Conservation (phyloP, 2,797 vertebrate genomes). For the Gymnocypris eckloni region DNA sequence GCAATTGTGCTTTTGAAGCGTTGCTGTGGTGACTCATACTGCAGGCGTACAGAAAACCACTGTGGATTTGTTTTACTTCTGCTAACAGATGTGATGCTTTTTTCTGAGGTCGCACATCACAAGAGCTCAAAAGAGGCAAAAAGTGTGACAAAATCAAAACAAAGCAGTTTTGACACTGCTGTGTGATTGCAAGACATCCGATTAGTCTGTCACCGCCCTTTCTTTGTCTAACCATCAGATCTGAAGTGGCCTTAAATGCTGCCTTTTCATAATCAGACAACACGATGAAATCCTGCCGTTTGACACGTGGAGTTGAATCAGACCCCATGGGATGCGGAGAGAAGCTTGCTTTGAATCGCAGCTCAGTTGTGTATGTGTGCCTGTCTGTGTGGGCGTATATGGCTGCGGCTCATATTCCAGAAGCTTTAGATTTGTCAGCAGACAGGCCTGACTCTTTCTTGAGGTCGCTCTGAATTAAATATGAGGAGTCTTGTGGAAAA, state of each 20-base stretch:
- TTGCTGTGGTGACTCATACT: slow-evolving; percentile 7
- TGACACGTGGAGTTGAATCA: slow-evolving; percentile 7
- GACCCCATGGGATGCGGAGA: background rate
- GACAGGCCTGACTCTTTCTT: slow-evolving; percentile 34
- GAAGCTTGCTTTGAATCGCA: slow-evolving; percentile 3
- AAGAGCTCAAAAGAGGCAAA: background rate
- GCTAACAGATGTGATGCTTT: slow-evolving; percentile 3
- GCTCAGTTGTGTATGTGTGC: background rate
- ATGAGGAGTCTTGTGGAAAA: slow-evolving; percentile 41
- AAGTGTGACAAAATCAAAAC: background rate
- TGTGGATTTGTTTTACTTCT: slow-evolving; percentile 5
- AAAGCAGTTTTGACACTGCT: slow-evolving; percentile 24
- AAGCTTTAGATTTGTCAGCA: slow-evolving; percentile 31
- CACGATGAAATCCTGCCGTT: background rate
- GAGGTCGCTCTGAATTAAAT: slow-evolving; percentile 46
- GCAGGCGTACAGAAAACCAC: background rate
- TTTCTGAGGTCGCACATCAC: background rate
- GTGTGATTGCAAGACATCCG: background rate
- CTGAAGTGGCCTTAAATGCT: slow-evolving; percentile 12
- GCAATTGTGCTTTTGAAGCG: background rate
- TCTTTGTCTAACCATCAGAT: background rate
- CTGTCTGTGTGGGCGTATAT: background rate
- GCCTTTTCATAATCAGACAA: slow-evolving; percentile 15
- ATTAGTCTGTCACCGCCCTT: background rate
- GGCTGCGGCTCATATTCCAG: background rate